phyloP scores from a whole-genome alignment of 2,888 invertebrate species.

The Atherix ibis region DNA sequence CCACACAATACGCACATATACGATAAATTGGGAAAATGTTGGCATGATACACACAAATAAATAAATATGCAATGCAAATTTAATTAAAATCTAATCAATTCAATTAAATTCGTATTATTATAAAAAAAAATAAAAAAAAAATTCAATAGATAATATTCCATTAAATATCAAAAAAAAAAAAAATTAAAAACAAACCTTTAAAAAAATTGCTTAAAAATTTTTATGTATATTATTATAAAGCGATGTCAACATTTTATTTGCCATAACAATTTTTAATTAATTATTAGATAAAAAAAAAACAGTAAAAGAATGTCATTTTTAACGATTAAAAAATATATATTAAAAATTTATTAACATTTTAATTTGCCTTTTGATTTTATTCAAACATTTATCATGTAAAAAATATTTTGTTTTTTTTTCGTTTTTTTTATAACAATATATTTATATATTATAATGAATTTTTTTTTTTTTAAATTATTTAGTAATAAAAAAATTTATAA shows the following conservation, averaged over 20 bases:
- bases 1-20: not conserved
- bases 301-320: not conserved
- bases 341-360: constrained; percentile 1
- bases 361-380: too few species aligned
- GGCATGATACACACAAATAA: constrained; percentile 9
- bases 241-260: constrained; percentile 33
- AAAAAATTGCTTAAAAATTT: too few species aligned
- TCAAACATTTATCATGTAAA: constrained; percentile 6
- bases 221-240: constrained; percentile 28
- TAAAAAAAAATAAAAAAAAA: constrained; percentile 15
- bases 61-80: constrained; percentile 2
- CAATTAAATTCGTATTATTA: constrained; percentile 6
- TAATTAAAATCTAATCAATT: not conserved
- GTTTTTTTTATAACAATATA: not conserved
- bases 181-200: too few species aligned
- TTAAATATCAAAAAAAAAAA: too few species aligned
- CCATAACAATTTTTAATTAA: constrained; percentile 4
- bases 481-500: too few species aligned
- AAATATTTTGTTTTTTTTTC: not conserved
- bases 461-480: too few species aligned
- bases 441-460: too few species aligned
- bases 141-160: too few species aligned
- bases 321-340: not conserved
- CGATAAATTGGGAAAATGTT: constrained; percentile 9
- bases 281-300: constrained; percentile 7